Evolutionary conservation across 2,797 vertebrate genomes (phyloP), one percentile per base, ranked within the genome.

Genomic region (Vespertilio murinus): DNA sequence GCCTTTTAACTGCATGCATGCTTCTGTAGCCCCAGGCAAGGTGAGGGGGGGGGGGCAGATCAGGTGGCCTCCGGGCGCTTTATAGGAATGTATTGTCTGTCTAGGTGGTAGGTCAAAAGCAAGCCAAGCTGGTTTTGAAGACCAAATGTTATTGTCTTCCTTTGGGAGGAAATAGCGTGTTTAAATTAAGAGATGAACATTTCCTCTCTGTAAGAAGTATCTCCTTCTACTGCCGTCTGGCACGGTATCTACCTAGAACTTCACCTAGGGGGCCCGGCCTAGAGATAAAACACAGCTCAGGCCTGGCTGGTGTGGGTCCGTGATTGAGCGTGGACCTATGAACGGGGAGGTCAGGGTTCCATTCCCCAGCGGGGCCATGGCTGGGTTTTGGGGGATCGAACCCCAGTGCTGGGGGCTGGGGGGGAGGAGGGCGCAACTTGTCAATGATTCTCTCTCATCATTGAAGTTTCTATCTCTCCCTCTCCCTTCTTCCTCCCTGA

Each of bases 21-120:
- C 86, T 97, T 97, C 96, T 95, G n/a, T 75, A 91, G 90, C 70
- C 61, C 87, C n/a, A n/a, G n/a, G 75, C 88, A n/a, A n/a, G 92
- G 45, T 30, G 17, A 38, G 61, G 33, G 16, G 28, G 5, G 2
- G 6, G 59, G 56, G 35, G 38, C 49, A 6, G 4, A 42, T 6
- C 28, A 33, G 18, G 64, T 47, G 16, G n/a, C 38, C 25, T 40
- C 25, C 1, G 35, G 59, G 25, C 35, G 10, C n/a, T 8, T 77
- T 14, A 28, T 40, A 20, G 33, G 35, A 45, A 9, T 0, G 1
- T 45, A 74, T 54, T 74, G 33, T 82, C 33, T 82, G 33, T 38
- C 61, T 10, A 11, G 14, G 42, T 61, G 49, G 9, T 40, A 11
- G 13, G 73, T 79, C 13, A 74, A 88, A 85, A 81, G 54, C 52